A percentile compares a stretch with the other conserved stretches of the same genome.
Evolutionary conservation across 2,797 vertebrate genomes (phyloP).

Genomic region (Taeniopygia guttata): DNA sequence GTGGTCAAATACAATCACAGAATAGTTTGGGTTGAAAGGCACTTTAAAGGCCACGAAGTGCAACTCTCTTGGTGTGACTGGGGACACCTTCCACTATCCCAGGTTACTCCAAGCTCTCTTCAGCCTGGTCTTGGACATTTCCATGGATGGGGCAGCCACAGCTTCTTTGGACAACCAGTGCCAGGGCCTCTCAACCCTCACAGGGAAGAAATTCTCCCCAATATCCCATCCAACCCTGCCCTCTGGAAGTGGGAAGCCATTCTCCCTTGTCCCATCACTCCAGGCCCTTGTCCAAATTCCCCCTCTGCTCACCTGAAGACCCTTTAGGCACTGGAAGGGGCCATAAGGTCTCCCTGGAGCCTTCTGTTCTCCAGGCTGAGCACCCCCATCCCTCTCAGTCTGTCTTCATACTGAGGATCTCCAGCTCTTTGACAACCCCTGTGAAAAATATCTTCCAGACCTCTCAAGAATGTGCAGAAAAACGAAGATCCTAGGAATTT

Average conservation of each 20-base stretch:
- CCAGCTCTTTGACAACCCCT: background rate
- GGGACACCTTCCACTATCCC: background rate
- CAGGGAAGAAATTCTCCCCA: background rate
- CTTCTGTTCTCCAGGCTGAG: background rate
- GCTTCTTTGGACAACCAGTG: background rate
- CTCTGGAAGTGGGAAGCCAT: background rate
- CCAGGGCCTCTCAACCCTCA: background rate
- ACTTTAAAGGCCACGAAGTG: background rate
- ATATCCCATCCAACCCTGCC: background rate
- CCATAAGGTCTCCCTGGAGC: too few species aligned
- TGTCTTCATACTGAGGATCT: background rate
- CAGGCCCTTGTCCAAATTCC: background rate
- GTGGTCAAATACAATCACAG: background rate
- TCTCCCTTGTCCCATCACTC: too few species aligned
- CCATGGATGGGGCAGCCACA: background rate
- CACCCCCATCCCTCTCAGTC: background rate
- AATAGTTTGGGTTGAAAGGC: background rate
- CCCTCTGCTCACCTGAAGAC: background rate
- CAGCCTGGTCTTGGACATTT: background rate
- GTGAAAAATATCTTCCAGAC: background rate
- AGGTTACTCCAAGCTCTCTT: background rate
- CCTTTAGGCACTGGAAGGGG: background rate
- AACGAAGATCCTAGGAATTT: background rate
- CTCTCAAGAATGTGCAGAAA: background rate
- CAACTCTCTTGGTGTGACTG: too few species aligned